phyloP scores from a whole-genome alignment of 2,113 vertebrate species.

The Pipra filicauda region DNA sequence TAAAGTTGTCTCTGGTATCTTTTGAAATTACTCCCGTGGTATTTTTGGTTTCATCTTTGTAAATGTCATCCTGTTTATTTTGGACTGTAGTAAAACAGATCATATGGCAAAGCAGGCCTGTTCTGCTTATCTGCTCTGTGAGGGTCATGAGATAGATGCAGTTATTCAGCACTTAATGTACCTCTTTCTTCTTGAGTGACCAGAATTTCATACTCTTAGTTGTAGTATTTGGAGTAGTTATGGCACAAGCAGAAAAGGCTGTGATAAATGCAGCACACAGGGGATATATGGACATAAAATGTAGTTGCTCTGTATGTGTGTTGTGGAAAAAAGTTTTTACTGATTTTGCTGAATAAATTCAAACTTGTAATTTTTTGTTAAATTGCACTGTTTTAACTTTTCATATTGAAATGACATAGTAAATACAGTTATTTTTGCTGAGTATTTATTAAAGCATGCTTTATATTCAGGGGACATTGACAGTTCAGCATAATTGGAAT shows the following conservation, averaged over 20 bases:
- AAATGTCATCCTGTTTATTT: conserved; percentile 51
- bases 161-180: not conserved
- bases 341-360: not conserved
- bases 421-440: not conserved
- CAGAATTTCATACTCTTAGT: not conserved
- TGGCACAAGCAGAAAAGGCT: not conserved
- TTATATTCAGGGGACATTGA: not conserved
- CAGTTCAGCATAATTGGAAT: not conserved
- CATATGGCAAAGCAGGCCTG: not conserved
- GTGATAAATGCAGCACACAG: not conserved
- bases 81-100: conserved; percentile 11
- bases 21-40: not conserved
- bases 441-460: not conserved
- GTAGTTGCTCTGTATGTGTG: not conserved
- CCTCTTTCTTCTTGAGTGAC: not conserved
- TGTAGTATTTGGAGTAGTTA: not conserved
- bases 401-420: not conserved
- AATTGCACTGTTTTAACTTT: not conserved
- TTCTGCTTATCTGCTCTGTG: not conserved
- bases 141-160: not conserved
- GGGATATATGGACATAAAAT: not conserved
- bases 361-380: not conserved
- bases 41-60: conserved; percentile 27
- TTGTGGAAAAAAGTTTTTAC: not conserved
- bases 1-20: not conserved